Evolutionary conservation across 2,888 invertebrate genomes (phyloP).

Genomic region (Dryobotodes eremita): DNA sequence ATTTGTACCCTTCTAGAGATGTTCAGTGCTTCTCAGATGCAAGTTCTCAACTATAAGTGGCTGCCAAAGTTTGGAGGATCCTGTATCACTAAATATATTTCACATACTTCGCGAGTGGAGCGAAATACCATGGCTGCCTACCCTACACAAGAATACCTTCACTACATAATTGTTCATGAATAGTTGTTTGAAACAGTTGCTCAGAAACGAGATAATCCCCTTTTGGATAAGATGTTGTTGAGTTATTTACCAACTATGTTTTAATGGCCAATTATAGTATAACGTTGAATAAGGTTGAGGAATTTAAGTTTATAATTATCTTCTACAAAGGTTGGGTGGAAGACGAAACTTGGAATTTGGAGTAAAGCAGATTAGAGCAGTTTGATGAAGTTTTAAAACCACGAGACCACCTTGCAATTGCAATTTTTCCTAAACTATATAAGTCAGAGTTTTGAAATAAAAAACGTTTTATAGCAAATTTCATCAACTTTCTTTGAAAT

Average conservation of each 20-base stretch:
- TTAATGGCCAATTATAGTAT: constrained; percentile 21
- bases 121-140: constrained; percentile 56
- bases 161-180: constrained; percentile 68
- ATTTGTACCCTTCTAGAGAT: constrained; percentile 6
- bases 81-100: constrained; percentile 71
- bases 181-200: constrained; percentile 58
- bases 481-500: too few relatives aligned
- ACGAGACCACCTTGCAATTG: too few relatives aligned
- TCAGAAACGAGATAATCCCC: constrained; percentile 32
- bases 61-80: constrained; percentile 67
- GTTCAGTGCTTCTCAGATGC: constrained; percentile 44
- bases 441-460: too few relatives aligned
- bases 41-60: constrained; percentile 58
- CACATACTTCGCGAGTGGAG: constrained; percentile 68
- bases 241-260: constrained; percentile 54
- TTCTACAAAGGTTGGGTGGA: neutral
- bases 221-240: constrained; percentile 39
- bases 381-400: neutral
- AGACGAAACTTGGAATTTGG: neutral
- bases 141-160: constrained; percentile 44
- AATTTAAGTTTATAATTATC: constrained; percentile 32
- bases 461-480: too few relatives aligned
- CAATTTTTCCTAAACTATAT: too few relatives aligned
- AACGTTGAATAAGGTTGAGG: constrained; percentile 24
- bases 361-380: neutral